These are phyloP conservation scores for Marisa cornuarietis DNA, from an alignment of 1,140 invertebrate species.

Conservation along the genomic window DNA sequence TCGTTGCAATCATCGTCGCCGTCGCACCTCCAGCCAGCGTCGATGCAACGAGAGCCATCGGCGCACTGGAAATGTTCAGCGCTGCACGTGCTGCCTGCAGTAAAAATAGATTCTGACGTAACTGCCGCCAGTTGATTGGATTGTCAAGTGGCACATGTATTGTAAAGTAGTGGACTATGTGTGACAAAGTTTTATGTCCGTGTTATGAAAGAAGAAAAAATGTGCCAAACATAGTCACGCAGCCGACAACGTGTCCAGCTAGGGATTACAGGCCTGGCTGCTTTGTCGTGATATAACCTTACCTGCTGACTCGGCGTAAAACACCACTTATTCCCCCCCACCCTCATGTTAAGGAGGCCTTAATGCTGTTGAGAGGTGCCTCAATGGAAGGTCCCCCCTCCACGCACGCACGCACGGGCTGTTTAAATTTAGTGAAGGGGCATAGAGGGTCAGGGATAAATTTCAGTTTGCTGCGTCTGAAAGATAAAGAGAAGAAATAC, in stretches of 20 bases:
- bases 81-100: constrained; percentile 3
- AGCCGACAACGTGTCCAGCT: not conserved
- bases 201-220: not conserved
- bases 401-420: too few species aligned
- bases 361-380: too few species aligned
- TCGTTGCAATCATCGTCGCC: not conserved
- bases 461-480: not conserved
- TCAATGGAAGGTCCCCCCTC: too few species aligned
- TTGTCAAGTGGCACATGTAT: too few species aligned
- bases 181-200: not conserved
- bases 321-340: too few species aligned
- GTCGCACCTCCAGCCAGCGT: constrained; percentile 15
- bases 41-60: constrained; percentile 12
- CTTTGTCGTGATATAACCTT: not conserved
- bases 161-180: not conserved
- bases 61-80: constrained; percentile 12
- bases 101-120: too few species aligned
- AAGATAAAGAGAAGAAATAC: not conserved
- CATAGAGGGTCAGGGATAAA: not conserved
- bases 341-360: too few species aligned
- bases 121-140: not conserved
- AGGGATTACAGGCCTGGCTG: not conserved
- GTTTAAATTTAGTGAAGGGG: too few species aligned
- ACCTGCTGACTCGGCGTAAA: too few species aligned
- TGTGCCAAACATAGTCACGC: not conserved